These are phyloP conservation scores for Heliconius hermathena DNA, from an alignment of 1,140 invertebrate genomes.

Conservation along the genomic window DNA sequence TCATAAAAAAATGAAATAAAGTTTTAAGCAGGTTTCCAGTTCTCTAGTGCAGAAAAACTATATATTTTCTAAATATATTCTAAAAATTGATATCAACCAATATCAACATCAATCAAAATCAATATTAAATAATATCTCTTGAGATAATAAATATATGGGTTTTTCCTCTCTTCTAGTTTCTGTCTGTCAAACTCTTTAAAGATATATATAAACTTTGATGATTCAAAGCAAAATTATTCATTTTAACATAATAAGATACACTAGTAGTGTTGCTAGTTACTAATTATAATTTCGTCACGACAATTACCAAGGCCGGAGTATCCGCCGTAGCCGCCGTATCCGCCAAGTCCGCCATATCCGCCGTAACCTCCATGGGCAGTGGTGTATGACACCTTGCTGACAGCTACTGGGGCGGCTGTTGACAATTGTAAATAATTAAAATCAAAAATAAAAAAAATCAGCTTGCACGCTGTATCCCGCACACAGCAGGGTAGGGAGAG, in stretches of 20 bases:
- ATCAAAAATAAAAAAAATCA: too few species aligned
- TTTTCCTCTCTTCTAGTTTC: too few species aligned
- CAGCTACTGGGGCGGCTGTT: slow-evolving; percentile 54
- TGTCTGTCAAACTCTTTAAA: not conserved
- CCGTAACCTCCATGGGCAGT: slow-evolving; percentile 51
- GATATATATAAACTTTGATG: not conserved
- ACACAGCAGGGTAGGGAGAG: too few species aligned
- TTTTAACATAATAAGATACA: not conserved
- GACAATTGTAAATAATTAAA: not conserved
- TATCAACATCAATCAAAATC: too few species aligned
- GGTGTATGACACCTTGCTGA: slow-evolving; percentile 66
- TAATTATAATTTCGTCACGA: slow-evolving; percentile 4
- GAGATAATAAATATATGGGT: too few species aligned
- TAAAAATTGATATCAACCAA: too few species aligned
- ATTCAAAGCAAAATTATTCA: not conserved
- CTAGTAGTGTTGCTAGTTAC: not conserved
- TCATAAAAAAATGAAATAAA: too few species aligned
- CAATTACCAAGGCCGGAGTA: slow-evolving; percentile 47
- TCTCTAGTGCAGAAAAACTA: too few species aligned
- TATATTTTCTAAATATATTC: too few species aligned
- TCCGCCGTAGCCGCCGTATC: slow-evolving; percentile 53
- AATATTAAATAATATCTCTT: too few species aligned
- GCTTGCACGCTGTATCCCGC: too few species aligned
- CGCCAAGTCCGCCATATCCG: slow-evolving; percentile 50
- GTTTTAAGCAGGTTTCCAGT: too few species aligned